Conservation (phyloP, 2,113 vertebrate genomes). For the Catharus bicknelli region DNA sequence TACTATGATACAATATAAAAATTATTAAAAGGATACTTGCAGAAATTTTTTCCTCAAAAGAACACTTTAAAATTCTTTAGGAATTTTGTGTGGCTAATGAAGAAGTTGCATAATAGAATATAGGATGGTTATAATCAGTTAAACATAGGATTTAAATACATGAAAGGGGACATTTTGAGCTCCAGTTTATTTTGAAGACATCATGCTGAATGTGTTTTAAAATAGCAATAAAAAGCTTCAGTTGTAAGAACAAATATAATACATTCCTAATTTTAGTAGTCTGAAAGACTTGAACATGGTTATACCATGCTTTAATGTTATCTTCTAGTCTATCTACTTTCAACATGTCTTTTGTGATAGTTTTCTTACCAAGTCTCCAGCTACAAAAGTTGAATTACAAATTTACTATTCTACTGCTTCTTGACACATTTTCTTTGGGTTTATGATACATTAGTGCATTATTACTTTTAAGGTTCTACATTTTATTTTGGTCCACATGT, state of each 20-base stretch:
- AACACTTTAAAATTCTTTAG: background rate
- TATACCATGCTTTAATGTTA: background rate
- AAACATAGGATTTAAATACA: background rate
- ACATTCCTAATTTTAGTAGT: background rate
- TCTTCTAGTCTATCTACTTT: background rate
- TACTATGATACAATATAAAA: background rate
- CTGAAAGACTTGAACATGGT: background rate
- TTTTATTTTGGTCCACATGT: background rate
- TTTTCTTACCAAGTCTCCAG: background rate
- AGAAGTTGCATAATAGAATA: background rate
- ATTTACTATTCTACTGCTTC: background rate
- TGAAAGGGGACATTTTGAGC: background rate
- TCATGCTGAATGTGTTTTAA: background rate
- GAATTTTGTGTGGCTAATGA: background rate
- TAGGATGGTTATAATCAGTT: background rate
- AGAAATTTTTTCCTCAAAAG: background rate
- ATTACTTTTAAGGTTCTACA: background rate
- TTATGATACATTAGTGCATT: background rate
- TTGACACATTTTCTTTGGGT: background rate
- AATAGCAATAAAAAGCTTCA: background rate
- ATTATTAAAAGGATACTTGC: background rate
- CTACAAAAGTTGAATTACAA: background rate
- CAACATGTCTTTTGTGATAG: background rate
- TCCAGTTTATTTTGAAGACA: background rate
- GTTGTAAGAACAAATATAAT: background rate